Base-by-base conservation (phyloP, 2,888 invertebrate species). In the Lycophotia porphyrea region DNA sequence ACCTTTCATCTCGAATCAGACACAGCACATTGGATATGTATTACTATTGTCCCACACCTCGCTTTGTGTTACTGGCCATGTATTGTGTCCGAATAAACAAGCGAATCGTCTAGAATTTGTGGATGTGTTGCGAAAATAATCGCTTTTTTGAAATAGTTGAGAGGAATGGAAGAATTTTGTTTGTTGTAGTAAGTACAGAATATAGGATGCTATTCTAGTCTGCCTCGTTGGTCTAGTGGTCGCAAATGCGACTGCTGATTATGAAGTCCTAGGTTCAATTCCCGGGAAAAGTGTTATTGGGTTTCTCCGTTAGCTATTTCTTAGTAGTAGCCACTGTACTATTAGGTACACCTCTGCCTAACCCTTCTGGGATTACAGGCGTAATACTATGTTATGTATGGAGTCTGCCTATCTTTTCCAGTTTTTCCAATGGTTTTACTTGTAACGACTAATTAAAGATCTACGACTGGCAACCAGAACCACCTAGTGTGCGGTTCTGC, bases 1-100 rank as follows among this genome's bases (percentile, higher is more conserved):
- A 69, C 81, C 60, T 82, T 84, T 74, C 85, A 74, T 66, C 24
- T 65, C 84, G 31, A 24, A 84, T 80, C 81, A 71, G 63, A 68
- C 36, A 80, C 65, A 68, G 27, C 21, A 84, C 81, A 82, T 71
- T 80, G 36, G 71, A 18, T 84, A 84, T 74, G 70, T 80, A 64
- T 84, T n/a, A 71, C 69, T 79, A 36, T 42, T 60, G 47, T 55
- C 47, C 21, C 24, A 49, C 42, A 52, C 61, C 36, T 61, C n/a
- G 52, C 11, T 61, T 60, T 72, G 58, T 68, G 27, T 68, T 47
- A 47, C 31, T 52, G 36, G 34, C 34, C 24, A 36, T 24, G 61
- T 36, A 49, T n/a, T n/a, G 27, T 55, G 73, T 68, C 64, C 55
- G 60, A 68, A 65, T 60, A 61, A 67, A 82, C 42, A 65, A 69